phyloP scores from a whole-genome alignment of 2,113 vertebrate genomes.

The Willisornis vidua region DNA sequence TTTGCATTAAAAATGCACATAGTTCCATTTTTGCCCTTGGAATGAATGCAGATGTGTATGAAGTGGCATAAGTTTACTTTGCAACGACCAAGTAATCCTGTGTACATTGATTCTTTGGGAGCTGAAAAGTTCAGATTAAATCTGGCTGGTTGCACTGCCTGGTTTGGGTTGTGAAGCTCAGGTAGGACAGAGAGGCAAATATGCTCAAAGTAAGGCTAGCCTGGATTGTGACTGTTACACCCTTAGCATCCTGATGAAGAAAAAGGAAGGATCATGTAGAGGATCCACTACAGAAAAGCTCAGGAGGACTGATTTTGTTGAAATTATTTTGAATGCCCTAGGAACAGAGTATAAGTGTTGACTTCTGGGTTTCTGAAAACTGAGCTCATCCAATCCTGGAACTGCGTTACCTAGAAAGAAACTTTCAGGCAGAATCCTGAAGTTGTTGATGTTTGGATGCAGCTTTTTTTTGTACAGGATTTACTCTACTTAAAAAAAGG shows the following conservation, averaged over 20 bases:
- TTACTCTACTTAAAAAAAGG: not conserved
- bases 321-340: not conserved
- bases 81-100: not conserved
- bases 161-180: not conserved
- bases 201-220: fast-evolving
- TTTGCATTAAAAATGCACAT: not conserved
- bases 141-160: not conserved
- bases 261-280: not conserved
- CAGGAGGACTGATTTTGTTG: not conserved
- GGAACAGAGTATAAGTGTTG: not conserved
- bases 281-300: not conserved
- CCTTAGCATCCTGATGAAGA: not conserved
- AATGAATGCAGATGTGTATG: not conserved
- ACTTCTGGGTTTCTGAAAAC: not conserved
- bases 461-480: not conserved
- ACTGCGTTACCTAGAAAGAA: not conserved
- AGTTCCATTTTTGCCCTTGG: not conserved
- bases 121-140: not conserved
- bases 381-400: not conserved
- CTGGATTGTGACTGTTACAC: fast-evolving
- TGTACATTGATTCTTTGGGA: not conserved
- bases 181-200: too few relatives aligned
- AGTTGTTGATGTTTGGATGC: not conserved
- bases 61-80: not conserved
- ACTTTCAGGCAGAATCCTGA: not conserved